phyloP scores from a whole-genome alignment of 2,888 invertebrate genomes.

The Automeris io region DNA sequence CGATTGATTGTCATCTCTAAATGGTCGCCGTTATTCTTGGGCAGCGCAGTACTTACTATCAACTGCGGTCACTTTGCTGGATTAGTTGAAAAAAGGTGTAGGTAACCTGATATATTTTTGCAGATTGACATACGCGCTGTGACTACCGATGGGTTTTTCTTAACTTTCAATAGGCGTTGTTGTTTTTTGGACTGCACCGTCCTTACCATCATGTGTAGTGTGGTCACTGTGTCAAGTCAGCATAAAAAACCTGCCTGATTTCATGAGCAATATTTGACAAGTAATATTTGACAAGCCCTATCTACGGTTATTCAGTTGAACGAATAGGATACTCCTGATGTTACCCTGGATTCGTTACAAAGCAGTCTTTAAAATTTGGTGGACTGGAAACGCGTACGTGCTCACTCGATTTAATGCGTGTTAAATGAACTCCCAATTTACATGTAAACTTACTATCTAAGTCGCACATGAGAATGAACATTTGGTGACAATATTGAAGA shows the following conservation, averaged over 20 bases:
- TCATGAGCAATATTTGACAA: too few species aligned
- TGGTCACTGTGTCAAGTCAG: too few species aligned
- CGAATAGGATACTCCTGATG: constrained; percentile 33
- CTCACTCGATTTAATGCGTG: constrained; percentile 39
- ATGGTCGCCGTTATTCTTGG: constrained; percentile 31
- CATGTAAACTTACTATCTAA: constrained; percentile 12
- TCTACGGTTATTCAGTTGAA: constrained; percentile 55
- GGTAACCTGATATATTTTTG: too few species aligned
- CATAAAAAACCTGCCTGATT: too few species aligned
- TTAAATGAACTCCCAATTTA: constrained; percentile 19
- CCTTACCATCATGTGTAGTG: too few species aligned
- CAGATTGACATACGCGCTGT: too few species aligned
- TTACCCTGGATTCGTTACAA: constrained; percentile 27
- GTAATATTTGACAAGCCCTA: constrained; percentile 51
- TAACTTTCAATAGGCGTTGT: too few species aligned
- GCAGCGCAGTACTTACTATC: too few species aligned
- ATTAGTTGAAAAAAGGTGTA: too few species aligned
- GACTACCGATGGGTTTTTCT: too few species aligned
- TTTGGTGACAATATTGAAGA: constrained; percentile 14
- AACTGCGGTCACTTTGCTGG: too few species aligned
- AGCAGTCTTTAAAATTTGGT: constrained; percentile 37
- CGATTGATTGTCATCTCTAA: constrained; percentile 41
- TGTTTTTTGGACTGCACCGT: too few species aligned
- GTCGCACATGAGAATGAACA: constrained; percentile 17
- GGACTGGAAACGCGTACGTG: constrained; percentile 45